These are phyloP conservation scores for Corythoichthys intestinalis DNA, from an alignment of 2,113 vertebrate species.

Conservation along the genomic window DNA sequence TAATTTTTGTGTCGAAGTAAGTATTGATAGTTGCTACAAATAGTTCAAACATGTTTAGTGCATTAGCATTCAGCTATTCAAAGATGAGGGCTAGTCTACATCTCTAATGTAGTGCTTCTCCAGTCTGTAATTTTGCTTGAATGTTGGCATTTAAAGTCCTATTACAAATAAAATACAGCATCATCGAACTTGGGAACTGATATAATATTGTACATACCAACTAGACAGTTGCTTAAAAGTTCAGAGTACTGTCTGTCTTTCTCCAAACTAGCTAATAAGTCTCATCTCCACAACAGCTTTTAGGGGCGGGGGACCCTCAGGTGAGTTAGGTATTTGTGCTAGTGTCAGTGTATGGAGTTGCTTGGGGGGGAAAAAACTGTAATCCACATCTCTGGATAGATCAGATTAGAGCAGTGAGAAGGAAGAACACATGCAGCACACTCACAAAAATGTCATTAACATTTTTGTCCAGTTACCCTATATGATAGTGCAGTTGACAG, in stretches of 20 bases:
- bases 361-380: conserved; percentile 15
- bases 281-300: conserved; percentile 4
- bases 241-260: not conserved
- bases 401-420: conserved; percentile 22
- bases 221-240: not conserved
- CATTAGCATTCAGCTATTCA: not conserved
- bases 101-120: not conserved
- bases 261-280: not conserved
- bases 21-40: not conserved
- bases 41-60: not conserved
- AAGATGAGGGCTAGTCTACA: not conserved
- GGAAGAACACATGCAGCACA: conserved; percentile 12
- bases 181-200: not conserved
- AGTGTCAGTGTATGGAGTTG: conserved; percentile 40
- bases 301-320: conserved; percentile 9
- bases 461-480: conserved; percentile 33
- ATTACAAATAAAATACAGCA: not conserved
- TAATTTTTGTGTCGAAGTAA: not conserved
- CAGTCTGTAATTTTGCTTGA: not conserved
- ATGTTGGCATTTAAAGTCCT: not conserved
- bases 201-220: not conserved
- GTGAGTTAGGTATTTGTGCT: conserved; percentile 38
- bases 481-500: conserved; percentile 74
- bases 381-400: conserved; percentile 13
- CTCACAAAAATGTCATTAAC: conserved; percentile 31